Conservation (phyloP, 2,888 invertebrate species). For the Theretra japonica region DNA sequence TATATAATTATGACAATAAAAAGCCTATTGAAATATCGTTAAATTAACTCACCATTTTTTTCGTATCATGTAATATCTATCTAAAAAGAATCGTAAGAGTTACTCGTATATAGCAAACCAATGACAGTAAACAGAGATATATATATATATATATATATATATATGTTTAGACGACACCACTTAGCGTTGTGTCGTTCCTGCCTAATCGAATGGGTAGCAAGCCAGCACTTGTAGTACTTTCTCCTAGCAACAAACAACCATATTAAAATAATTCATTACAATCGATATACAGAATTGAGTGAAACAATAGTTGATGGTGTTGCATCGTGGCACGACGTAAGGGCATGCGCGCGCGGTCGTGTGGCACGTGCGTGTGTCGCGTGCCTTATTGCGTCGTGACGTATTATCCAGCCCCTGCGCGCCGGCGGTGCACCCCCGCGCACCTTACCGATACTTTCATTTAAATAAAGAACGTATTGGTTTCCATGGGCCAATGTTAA, state of each 20-base stretch:
- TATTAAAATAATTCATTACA: neutral
- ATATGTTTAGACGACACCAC: no score
- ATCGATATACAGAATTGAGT: conserved; percentile 19
- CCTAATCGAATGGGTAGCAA: no score
- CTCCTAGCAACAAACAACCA: neutral
- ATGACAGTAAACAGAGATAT: no score
- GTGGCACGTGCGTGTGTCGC: conserved; percentile 63
- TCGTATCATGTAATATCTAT: no score
- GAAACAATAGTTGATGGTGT: conserved; percentile 46
- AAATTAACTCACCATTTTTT: no score
- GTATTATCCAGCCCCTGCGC: conserved; percentile 34
- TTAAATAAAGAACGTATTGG: conserved; percentile 52
- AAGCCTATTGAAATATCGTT: no score
- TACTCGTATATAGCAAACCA: no score
- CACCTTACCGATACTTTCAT: conserved; percentile 49
- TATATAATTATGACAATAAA: no score
- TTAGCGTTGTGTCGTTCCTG: no score
- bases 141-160: no score
- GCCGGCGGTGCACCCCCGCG: conserved; percentile 22
- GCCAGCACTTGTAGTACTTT: no score
- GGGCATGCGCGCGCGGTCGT: conserved; percentile 67
- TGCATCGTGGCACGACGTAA: conserved; percentile 65
- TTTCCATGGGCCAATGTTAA: conserved; percentile 32
- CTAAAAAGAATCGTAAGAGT: no score
- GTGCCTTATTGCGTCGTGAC: conserved; percentile 58